phyloP scores from a whole-genome alignment of 2,888 invertebrate species.

The Pelosia muscerda region DNA sequence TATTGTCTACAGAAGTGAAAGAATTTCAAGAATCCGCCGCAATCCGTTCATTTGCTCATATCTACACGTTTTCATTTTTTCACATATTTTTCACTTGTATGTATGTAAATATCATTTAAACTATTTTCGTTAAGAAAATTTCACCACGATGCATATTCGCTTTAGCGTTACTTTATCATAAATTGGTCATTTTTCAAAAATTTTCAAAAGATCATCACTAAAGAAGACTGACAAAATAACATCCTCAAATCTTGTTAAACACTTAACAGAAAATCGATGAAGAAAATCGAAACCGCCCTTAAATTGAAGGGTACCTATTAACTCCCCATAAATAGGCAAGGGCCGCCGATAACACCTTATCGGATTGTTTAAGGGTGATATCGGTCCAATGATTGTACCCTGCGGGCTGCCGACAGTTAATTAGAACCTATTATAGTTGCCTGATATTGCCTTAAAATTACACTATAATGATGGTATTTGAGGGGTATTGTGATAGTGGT shows the following conservation, averaged over 20 bases:
- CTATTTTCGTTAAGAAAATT: too few species aligned
- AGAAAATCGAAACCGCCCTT: slow-evolving; percentile 47
- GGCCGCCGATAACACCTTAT: slow-evolving; percentile 80
- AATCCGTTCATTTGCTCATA: too few species aligned
- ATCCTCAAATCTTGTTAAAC: slow-evolving; percentile 7
- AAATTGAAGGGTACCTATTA: slow-evolving; percentile 77
- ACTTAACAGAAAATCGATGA: slow-evolving; percentile 32
- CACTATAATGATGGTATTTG: slow-evolving; percentile 38
- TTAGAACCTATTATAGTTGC: slow-evolving; percentile 68
- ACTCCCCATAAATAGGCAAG: slow-evolving; percentile 78
- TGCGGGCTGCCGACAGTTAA: slow-evolving; percentile 69
- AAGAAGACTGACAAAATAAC: background rate
- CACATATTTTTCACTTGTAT: too few species aligned
- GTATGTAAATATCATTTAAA: too few species aligned
- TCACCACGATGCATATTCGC: too few species aligned
- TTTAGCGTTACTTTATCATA: too few species aligned
- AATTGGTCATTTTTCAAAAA: too few species aligned
- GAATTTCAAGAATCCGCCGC: too few species aligned
- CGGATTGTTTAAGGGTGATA: slow-evolving; percentile 79
- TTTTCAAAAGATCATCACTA: too few species aligned
- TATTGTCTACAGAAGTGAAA: too few species aligned
- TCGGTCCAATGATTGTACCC: slow-evolving; percentile 77
- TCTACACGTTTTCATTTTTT: too few species aligned
- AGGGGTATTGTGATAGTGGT: slow-evolving; percentile 31
- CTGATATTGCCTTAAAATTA: slow-evolving; percentile 46